These are phyloP conservation scores for Temnothorax longispinosus DNA, from an alignment of 1,140 invertebrate genomes.

Conservation along the genomic window DNA sequence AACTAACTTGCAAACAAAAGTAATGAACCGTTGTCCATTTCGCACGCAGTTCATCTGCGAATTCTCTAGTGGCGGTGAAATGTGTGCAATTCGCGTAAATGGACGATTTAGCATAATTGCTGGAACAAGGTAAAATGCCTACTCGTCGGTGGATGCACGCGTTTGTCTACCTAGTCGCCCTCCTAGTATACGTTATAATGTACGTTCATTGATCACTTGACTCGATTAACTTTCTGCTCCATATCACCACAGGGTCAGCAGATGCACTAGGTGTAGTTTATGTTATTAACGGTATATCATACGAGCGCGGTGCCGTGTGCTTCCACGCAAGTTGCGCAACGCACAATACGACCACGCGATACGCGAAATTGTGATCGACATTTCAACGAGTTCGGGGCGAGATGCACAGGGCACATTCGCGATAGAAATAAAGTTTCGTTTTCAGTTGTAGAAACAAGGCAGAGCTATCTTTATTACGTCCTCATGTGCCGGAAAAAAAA, in stretches of 20 bases:
- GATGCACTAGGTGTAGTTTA: constrained; percentile 62
- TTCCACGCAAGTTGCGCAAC: constrained; percentile 55
- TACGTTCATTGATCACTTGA: constrained; percentile 72
- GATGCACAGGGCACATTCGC: neutral
- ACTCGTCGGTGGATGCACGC: neutral
- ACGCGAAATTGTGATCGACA: constrained; percentile 65
- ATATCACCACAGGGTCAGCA: constrained; percentile 71
- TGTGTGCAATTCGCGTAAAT: constrained; percentile 32
- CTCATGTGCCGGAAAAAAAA: neutral
- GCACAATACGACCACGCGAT: neutral
- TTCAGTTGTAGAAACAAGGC: neutral
- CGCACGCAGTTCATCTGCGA: neutral
- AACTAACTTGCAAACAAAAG: neutral
- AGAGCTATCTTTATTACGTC: neutral
- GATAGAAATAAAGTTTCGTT: neutral
- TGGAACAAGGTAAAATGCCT: constrained; percentile 25
- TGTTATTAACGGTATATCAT: constrained; percentile 66
- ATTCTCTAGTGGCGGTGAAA: neutral
- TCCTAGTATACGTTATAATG: constrained; percentile 36
- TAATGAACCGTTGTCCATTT: neutral
- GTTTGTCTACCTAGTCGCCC: constrained; percentile 47
- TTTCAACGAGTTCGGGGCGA: neutral
- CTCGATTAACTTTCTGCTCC: constrained; percentile 73
- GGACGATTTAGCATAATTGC: constrained; percentile 38
- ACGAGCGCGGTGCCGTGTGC: constrained; percentile 53